phyloP scores from a whole-genome alignment of 2,888 invertebrate species.

The Drosophila demipolita region DNA sequence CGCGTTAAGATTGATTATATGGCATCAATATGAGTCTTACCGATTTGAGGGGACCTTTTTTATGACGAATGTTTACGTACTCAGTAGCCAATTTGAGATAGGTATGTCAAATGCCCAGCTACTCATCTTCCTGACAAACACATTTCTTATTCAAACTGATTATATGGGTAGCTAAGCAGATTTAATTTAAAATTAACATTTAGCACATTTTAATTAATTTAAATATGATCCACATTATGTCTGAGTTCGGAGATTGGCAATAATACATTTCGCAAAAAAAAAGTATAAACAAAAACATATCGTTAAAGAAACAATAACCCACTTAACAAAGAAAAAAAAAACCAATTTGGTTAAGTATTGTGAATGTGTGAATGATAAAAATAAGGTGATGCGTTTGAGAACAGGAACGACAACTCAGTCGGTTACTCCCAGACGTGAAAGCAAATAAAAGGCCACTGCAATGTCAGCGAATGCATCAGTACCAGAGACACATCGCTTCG shows the following conservation, averaged over 20 bases:
- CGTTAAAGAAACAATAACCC: conserved; percentile 43
- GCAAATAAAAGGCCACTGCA: conserved; percentile 38
- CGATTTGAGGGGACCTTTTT: background rate
- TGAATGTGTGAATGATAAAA: conserved; percentile 1
- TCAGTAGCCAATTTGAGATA: conserved; percentile 3
- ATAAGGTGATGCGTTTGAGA: conserved; percentile 31
- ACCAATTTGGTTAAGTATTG: conserved; percentile 15
- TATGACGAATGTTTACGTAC: background rate
- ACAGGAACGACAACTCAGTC: conserved; percentile 41
- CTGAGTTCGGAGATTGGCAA: background rate
- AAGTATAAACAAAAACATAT: conserved; percentile 25
- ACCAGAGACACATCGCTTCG: conserved; percentile 5
- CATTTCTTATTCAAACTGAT: background rate
- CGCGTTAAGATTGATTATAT: conserved; percentile 1
- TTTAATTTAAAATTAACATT: background rate
- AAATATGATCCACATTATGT: background rate
- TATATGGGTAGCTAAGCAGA: background rate
- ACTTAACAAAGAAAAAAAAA: conserved; percentile 23
- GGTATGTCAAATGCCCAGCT: background rate
- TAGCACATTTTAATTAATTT: background rate
- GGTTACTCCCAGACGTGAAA: conserved; percentile 21
- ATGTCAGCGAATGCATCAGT: conserved; percentile 36
- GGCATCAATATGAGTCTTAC: conserved; percentile 6
- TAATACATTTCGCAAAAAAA: background rate
- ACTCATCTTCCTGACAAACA: background rate